Evolutionary conservation across 2,888 invertebrate species (phyloP), one percentile per base, ranked within the genome.

Genomic region (Charanyca ferruginea): DNA sequence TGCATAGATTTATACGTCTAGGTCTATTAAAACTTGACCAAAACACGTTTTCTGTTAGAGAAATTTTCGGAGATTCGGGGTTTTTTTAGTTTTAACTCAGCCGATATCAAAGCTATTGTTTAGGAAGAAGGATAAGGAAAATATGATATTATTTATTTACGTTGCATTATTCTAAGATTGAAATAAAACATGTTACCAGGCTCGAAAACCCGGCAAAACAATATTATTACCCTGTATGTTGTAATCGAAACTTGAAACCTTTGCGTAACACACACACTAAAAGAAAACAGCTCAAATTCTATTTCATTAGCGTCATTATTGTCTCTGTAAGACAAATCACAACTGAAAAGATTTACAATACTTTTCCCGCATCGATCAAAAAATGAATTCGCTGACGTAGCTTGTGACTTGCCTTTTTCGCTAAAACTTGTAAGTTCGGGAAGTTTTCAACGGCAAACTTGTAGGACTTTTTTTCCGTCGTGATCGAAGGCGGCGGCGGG

Each of bases 391-490:
- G 13, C 51, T 64, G 59, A 58, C 53, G 49, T 58, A 52, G 62
- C n/a, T n/a, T n/a, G n/a, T n/a, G 53, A 67, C 65, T 78, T 69
- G 62, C 59, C 54, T 68, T 80, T 81, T 83, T 75, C 64, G 66
- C 53, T 54, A 60, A 66, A 78, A 81, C 61, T 75, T 60, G 52
- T 42, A 42, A 71, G 66, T 69, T 73, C 45, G 59, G 42, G 13
- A 79, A 73, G 66, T 81, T 71, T 57, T 65, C 73, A 55, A 75
- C 68, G 58, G 68, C n/a, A 69, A 83, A 83, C 79, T 81, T 76
- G 68, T 65, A 52, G 60, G 57, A 58, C 45, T 45, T 79, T 83
- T 81, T 80, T 83, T 76, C 62, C 62, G 23, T 25, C 54, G 64
- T 66, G 72, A 72, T 81, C 64, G 75, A 82, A 67, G 69, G 52